Evolutionary conservation across 1,140 invertebrate genomes (phyloP), one percentile per base, ranked within the genome.

Genomic region (Polypedilum vanderplanki): DNA sequence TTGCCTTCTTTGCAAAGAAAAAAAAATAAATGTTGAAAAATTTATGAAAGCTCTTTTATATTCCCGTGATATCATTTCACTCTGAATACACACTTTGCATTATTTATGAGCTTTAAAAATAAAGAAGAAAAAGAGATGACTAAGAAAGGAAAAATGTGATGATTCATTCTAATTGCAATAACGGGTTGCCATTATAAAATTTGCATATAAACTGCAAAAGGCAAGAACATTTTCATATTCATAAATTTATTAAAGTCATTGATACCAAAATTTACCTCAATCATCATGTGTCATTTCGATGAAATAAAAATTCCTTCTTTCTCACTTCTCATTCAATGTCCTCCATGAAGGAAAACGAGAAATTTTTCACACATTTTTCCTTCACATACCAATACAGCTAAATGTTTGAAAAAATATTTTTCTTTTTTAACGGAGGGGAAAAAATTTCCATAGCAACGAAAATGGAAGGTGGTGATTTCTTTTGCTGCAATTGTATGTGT

Each of bases 31-130:
- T 57, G 46, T 57, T 57, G 46, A 57, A 57, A 57, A 57, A 57
- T 57, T 57, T 57, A 57, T 57, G 46, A 57, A 57, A 57, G 46
- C 46, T 57, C 46, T 57, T 57, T 70, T 22, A 70, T 70, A 70
- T 70, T 70, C 65, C 65, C 65, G 17, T 70, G 65, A 70, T 70
- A 70, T 18, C 65, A 70, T 70, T 70, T 70, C 20, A 18, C 18
- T 70, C 65, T 9, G 46, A 57, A 57, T 57, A 57, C n/a, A 12
- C 12, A 57, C 46, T n/a, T 57, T 57, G 46, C 46, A 57, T 57
- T 57, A 57, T 57, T 57, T 57, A 57, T 57, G 46, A 57, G 46
- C 12, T n/a, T 57, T 57, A 33, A 70, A 57, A 15, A 57, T 4
- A 4, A 9, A 57, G 8, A 57, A 57, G 41, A 57, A n/a, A 46